Conservation (phyloP, 1,140 invertebrate species). For the Bombus haemorrhoidalis region DNA sequence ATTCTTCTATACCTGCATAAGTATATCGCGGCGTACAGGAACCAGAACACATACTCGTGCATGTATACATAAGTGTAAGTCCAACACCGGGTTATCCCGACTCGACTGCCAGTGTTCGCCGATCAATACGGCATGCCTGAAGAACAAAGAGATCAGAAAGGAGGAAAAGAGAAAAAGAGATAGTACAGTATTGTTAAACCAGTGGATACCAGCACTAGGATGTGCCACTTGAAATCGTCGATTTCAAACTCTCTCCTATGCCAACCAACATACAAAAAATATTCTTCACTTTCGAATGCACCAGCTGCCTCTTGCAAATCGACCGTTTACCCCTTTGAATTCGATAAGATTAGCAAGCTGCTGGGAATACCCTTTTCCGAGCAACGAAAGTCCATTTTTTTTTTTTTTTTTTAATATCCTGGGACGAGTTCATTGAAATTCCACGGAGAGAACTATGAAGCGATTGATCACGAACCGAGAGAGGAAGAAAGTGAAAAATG, state of each 20-base stretch:
- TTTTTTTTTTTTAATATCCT: not conserved
- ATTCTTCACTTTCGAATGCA: not conserved
- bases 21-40: conserved; percentile 38
- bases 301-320: not conserved
- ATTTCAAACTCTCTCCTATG: conserved; percentile 7
- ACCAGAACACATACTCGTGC: conserved; percentile 32
- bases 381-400: not conserved
- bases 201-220: conserved; percentile 39
- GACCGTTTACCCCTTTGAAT: conserved; percentile 17
- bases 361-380: not conserved
- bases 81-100: conserved; percentile 36
- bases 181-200: conserved; percentile 56
- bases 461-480: not conserved
- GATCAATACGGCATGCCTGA: conserved; percentile 64
- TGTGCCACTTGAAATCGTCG: conserved; percentile 45
- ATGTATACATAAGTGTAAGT: not conserved
- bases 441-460: not conserved
- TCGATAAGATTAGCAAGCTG: not conserved
- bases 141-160: conserved; percentile 58
- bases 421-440: not conserved
- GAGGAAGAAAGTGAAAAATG: too few relatives aligned
- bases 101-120: conserved; percentile 55
- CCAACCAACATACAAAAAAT: conserved; percentile 8
- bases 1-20: not conserved
- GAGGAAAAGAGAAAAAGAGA: conserved; percentile 23